Conservation (phyloP, 2,888 invertebrate genomes). For the Drosophila austrosaltans region DNA sequence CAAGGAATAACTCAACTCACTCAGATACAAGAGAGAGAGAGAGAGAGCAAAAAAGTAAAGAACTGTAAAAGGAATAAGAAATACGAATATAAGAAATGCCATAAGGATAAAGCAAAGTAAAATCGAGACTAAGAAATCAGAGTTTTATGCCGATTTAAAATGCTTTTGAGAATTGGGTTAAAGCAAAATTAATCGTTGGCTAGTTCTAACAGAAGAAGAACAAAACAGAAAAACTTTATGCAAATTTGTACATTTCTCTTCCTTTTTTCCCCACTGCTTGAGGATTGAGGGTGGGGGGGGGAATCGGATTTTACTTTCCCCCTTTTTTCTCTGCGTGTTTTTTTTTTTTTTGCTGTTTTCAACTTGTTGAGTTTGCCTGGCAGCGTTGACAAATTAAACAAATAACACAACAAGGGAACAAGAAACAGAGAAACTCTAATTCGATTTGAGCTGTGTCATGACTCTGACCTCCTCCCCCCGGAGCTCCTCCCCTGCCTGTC, state of each 20-base stretch:
- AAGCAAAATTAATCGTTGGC: constrained; percentile 35
- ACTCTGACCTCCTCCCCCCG: not conserved
- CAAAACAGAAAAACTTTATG: constrained; percentile 46
- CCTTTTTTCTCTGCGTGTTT: too few species aligned
- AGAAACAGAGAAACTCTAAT: constrained; percentile 57
- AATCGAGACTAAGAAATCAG: constrained; percentile 47
- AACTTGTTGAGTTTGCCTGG: constrained; percentile 44
- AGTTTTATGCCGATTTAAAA: constrained; percentile 59
- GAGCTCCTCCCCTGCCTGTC: not conserved
- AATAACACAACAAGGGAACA: constrained; percentile 65
- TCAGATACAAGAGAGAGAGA: not conserved
- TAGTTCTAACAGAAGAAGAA: constrained; percentile 6
- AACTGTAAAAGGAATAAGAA: not conserved
- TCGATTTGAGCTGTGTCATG: constrained; percentile 56
- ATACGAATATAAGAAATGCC: not conserved
- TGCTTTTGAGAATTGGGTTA: constrained; percentile 22
- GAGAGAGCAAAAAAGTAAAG: not conserved
- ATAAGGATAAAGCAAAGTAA: not conserved
- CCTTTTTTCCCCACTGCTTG: not conserved
- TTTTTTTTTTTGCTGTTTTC: constrained; percentile 21
- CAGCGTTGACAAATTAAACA: constrained; percentile 68
- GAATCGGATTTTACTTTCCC: too few species aligned
- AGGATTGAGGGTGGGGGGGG: not conserved
- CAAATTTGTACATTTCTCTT: constrained; percentile 55
- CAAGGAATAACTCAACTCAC: not conserved